phyloP scores from a whole-genome alignment of 1,140 invertebrate species.

The Schlechtendalia chinensis region DNA sequence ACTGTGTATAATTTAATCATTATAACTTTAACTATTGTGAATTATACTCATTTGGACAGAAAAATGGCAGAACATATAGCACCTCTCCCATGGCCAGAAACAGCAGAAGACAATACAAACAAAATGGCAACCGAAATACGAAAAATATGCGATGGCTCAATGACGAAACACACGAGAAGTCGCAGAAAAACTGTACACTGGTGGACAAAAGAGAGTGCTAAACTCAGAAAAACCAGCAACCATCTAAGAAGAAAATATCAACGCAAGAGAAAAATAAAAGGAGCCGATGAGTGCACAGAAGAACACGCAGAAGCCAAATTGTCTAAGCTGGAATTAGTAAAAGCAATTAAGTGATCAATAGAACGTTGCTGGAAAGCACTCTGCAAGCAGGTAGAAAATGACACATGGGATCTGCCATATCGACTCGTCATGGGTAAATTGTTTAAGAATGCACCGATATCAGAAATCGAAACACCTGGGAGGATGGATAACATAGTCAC shows the following conservation, averaged over 20 bases:
- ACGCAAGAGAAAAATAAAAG: neutral
- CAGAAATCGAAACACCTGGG: neutral
- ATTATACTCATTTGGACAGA: too few species aligned
- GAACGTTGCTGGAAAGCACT: neutral
- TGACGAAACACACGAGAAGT: neutral
- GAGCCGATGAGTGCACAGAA: neutral
- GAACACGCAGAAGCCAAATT: neutral
- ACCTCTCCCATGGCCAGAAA: neutral
- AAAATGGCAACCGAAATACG: neutral
- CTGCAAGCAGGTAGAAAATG: neutral
- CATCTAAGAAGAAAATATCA: neutral
- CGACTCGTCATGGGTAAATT: neutral
- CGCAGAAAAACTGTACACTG: neutral
- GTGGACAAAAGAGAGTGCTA: neutral
- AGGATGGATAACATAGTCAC: neutral
- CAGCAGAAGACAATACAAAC: neutral
- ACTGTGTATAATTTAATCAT: too few species aligned
- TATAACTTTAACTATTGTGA: too few species aligned
- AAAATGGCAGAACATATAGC: too few species aligned
- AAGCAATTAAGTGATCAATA: neutral
- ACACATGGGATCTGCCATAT: constrained; percentile 2
- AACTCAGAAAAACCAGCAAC: neutral
- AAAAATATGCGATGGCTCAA: neutral
- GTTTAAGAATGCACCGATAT: neutral
- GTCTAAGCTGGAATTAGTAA: neutral